These are phyloP conservation scores for Aurelia sp. DNA, from an alignment of 30 jellyfish, hydroid and myxozoan genomes.

Conservation along the genomic window DNA sequence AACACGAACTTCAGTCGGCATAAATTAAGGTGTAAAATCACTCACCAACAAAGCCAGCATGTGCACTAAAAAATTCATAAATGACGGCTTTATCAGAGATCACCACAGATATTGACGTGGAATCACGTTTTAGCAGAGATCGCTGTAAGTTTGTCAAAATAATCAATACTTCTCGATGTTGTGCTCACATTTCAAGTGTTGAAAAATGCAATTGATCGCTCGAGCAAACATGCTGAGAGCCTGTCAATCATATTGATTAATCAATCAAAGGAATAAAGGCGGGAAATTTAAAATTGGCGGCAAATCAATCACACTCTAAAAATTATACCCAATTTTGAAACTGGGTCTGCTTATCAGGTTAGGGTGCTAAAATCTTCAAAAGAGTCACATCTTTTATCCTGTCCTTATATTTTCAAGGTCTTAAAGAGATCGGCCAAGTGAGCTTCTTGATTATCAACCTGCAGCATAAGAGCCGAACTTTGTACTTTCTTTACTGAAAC, in stretches of 20 bases:
- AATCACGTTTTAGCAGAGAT: not conserved
- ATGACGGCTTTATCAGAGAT: too few species aligned
- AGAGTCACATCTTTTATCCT: too few species aligned
- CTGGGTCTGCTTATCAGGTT: too few species aligned
- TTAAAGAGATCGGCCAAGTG: too few species aligned
- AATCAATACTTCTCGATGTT: slow-evolving; percentile 12
- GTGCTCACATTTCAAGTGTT: slow-evolving; percentile 47
- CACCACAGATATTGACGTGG: not conserved
- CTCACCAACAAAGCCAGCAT: not conserved
- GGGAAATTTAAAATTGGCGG: slow-evolving; percentile 11
- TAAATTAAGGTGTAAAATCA: not conserved
- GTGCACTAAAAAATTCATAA: not conserved
- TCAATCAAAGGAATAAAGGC: slow-evolving; percentile 31
- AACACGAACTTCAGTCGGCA: slow-evolving; percentile 39
- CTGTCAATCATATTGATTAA: slow-evolving; percentile 62
- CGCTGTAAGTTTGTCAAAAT: not conserved
- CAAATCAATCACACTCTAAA: too few species aligned
- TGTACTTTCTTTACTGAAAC: too few species aligned
- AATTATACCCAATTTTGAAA: too few species aligned
- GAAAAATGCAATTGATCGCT: slow-evolving; percentile 55
- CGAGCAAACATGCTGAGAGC: slow-evolving; percentile 63
- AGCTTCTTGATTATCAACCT: too few species aligned
- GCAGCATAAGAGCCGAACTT: too few species aligned
- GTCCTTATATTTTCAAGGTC: too few species aligned
- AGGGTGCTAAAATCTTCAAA: too few species aligned